phyloP scores from a whole-genome alignment of 2,113 vertebrate species.

The Antechinus stuartii region DNA sequence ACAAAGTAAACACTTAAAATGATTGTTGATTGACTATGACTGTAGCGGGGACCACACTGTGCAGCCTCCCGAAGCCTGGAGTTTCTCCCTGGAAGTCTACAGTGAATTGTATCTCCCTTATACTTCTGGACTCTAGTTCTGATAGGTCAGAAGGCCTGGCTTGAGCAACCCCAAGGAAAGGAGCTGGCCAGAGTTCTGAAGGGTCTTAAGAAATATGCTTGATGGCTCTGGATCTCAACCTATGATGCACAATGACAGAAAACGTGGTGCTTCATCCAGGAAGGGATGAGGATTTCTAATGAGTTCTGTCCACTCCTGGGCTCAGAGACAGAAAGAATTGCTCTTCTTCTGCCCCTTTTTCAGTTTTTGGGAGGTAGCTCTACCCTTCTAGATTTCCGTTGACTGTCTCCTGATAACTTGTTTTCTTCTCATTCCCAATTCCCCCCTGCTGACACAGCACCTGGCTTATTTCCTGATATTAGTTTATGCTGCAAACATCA shows the following conservation, averaged over 20 bases:
- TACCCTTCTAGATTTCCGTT: neutral
- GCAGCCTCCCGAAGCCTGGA: neutral
- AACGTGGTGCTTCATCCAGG: neutral
- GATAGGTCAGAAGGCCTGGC: neutral
- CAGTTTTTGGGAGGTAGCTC: neutral
- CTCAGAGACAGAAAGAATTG: neutral
- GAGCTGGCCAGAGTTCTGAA: neutral
- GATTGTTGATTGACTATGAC: neutral
- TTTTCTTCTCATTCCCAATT: neutral
- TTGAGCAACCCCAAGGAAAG: neutral
- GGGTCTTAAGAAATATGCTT: neutral
- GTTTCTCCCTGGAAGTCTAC: neutral
- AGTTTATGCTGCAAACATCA: neutral
- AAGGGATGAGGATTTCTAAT: neutral
- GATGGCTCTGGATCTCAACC: neutral
- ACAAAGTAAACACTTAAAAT: neutral
- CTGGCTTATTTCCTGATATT: neutral
- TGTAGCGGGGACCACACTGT: neutral
- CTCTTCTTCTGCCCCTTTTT: neutral
- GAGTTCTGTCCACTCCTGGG: neutral
- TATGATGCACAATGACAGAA: neutral
- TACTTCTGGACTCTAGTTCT: neutral
- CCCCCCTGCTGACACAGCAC: neutral
- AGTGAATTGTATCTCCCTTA: neutral
- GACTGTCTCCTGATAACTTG: neutral